These are phyloP conservation scores for Meles meles DNA, from an alignment of 2,113 vertebrate species.

Conservation along the genomic window DNA sequence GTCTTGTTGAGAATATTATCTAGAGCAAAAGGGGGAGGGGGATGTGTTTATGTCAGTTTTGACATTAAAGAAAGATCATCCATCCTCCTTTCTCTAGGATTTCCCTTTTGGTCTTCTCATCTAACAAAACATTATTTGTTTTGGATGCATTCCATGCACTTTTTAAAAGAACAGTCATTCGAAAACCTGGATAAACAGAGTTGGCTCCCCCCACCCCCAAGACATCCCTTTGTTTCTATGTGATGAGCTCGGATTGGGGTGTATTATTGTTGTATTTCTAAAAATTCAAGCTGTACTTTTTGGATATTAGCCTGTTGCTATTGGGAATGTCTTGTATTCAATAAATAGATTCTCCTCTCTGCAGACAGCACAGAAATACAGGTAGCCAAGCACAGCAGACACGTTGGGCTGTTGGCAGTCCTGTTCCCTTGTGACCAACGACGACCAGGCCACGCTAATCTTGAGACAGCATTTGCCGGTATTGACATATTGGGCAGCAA, in stretches of 20 bases:
- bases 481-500: neutral
- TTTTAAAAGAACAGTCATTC: slow-evolving; percentile 76
- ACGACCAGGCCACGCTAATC: neutral
- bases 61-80: slow-evolving; percentile 82
- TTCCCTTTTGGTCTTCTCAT: slow-evolving; percentile 77
- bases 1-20: slow-evolving; percentile 82
- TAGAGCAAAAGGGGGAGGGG: slow-evolving; percentile 73
- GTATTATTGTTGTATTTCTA: slow-evolving; percentile 51
- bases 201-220: slow-evolving; percentile 36
- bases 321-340: slow-evolving; percentile 7
- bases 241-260: slow-evolving; percentile 55
- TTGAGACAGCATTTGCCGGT: neutral
- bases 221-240: slow-evolving; percentile 67
- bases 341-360: slow-evolving; percentile 26
- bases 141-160: slow-evolving; percentile 79
- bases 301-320: neutral
- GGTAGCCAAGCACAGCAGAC: neutral
- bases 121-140: slow-evolving; percentile 78
- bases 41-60: slow-evolving; percentile 80
- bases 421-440: neutral
- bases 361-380: neutral
- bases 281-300: neutral
- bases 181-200: slow-evolving; percentile 76
- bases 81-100: slow-evolving; percentile 76
- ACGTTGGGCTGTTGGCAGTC: neutral